Percentiles rank a stretch among this genome's conserved stretches.
These are phyloP conservation scores for Chaetophractus vellerosus DNA, from an alignment of 2,797 vertebrate species.

Conservation along the genomic window DNA sequence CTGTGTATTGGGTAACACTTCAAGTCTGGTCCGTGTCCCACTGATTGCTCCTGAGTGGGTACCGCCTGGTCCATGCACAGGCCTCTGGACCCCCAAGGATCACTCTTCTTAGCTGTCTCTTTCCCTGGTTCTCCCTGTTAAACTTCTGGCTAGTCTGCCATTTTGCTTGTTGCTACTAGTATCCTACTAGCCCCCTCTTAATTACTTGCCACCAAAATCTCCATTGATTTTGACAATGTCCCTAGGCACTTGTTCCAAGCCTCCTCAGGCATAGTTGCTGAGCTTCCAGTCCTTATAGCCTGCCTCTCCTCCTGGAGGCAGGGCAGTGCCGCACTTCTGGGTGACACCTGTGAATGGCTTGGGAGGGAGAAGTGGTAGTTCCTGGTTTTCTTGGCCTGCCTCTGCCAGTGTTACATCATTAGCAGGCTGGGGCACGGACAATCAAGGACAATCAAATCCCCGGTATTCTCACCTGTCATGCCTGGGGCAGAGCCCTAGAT, in stretches of 20 bases:
- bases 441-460: background rate
- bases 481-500: background rate
- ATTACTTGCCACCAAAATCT: background rate
- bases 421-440: too few relatives aligned
- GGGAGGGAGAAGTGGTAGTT: too few relatives aligned
- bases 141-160: background rate
- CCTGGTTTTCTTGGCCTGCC: too few relatives aligned
- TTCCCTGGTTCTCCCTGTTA: background rate
- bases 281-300: background rate
- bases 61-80: background rate
- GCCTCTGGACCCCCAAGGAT: background rate
- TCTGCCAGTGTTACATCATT: too few relatives aligned
- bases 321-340: background rate
- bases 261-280: background rate
- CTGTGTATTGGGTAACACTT: background rate
- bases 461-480: background rate
- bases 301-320: background rate
- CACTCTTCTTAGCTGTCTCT: too few relatives aligned
- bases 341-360: background rate
- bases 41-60: background rate
- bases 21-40: background rate
- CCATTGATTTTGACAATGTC: too few relatives aligned
- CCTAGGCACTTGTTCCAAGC: background rate
- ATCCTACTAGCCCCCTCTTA: background rate
- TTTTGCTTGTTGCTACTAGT: background rate